Evolutionary conservation across 2,797 vertebrate species (phyloP).

Genomic region (Percopsis omiscomaycus): DNA sequence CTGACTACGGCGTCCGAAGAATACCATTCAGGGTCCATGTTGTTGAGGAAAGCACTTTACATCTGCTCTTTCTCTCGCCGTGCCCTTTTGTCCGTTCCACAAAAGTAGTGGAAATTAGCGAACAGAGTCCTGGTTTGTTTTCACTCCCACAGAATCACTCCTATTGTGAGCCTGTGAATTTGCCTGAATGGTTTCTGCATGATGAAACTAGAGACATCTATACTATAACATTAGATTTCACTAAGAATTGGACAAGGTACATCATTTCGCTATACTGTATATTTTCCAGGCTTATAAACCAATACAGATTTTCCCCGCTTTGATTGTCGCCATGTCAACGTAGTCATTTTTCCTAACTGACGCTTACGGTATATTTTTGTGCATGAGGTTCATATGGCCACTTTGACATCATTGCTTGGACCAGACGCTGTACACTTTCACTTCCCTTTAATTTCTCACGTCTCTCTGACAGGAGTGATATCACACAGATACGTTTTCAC

Average conservation of each 20-base stretch:
- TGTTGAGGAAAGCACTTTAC: slow-evolving; percentile 36
- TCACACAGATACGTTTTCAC: slow-evolving; percentile 31
- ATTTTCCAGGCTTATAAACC: neutral
- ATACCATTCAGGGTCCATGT: slow-evolving; percentile 40
- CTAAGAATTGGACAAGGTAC: neutral
- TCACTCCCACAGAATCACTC: slow-evolving; percentile 8
- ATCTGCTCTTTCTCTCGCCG: slow-evolving; percentile 43
- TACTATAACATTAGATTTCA: slow-evolving; percentile 4
- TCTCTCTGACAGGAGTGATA: slow-evolving; percentile 44
- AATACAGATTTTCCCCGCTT: no score
- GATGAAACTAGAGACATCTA: slow-evolving; percentile 3
- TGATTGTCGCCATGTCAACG: neutral
- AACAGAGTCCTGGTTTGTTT: slow-evolving; percentile 36
- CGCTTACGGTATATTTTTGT: slow-evolving; percentile 10
- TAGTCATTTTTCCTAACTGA: slow-evolving; percentile 17
- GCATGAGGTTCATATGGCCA: slow-evolving; percentile 4
- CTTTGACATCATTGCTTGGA: slow-evolving; percentile 47
- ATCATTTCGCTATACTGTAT: neutral
- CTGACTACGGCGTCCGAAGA: slow-evolving; percentile 16
- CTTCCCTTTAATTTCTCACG: slow-evolving; percentile 57
- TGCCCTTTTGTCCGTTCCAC: slow-evolving; percentile 34
- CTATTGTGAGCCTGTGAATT: neutral
- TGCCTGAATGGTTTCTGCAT: neutral
- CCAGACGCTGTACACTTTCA: slow-evolving; percentile 54
- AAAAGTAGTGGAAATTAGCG: slow-evolving; percentile 31